A percentile compares a stretch with the other conserved stretches of the same genome.
Conservation (phyloP, 2,888 invertebrate genomes). For the Dynastes tityus region DNA sequence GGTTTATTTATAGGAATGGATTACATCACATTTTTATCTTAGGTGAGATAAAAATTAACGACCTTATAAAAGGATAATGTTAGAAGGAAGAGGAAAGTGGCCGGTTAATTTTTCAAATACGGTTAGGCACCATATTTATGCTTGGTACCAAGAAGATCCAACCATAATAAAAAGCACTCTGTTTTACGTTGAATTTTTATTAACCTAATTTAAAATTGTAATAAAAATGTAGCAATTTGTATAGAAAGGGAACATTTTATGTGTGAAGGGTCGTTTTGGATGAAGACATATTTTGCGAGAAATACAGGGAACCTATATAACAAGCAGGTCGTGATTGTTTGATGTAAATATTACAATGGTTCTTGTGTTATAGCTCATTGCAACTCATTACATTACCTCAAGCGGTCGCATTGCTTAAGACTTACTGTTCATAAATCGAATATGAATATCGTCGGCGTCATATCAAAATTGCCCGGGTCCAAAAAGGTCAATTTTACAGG, state of each 20-base stretch:
- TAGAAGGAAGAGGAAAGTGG: constrained; percentile 13
- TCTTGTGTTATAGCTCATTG: no score
- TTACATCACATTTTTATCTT: constrained; percentile 13
- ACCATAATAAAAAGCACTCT: background rate
- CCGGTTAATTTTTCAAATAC: constrained; percentile 12
- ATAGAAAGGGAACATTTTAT: background rate
- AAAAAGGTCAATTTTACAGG: no score
- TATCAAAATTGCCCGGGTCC: no score
- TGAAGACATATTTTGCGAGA: no score
- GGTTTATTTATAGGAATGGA: background rate
- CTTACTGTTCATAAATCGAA: no score
- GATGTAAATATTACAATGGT: no score
- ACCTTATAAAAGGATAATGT: constrained; percentile 21
- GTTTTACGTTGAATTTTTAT: constrained; percentile 5
- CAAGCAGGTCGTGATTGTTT: no score
- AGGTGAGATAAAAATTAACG: constrained; percentile 25
- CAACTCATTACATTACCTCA: no score
- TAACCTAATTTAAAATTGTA: background rate
- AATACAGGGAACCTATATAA: no score
- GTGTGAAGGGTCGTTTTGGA: no score
- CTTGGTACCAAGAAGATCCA: background rate
- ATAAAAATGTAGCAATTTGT: background rate
- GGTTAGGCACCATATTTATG: background rate
- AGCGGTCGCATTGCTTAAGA: no score
- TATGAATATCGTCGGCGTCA: no score